Percentiles rank a stretch among this genome's conserved stretches.
These are phyloP conservation scores for Acropternis orthonyx DNA, from an alignment of 2,797 vertebrate genomes.

Conservation along the genomic window DNA sequence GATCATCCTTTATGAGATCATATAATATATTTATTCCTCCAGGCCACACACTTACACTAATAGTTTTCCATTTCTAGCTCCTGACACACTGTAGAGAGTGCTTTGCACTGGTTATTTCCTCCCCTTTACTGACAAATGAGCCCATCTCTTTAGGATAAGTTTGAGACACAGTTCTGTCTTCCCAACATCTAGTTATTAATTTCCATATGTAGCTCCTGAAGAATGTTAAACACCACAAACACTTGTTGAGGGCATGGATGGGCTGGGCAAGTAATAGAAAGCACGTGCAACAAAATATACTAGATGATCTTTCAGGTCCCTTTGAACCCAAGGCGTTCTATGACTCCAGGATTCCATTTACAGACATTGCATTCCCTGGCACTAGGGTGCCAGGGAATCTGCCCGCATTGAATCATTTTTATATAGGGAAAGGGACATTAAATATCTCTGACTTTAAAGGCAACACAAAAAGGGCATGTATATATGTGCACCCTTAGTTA, in stretches of 20 bases:
- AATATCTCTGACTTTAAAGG: neutral
- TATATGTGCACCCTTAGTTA: neutral
- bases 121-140: neutral
- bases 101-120: neutral
- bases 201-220: neutral
- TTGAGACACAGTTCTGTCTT: neutral
- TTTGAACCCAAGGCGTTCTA: neutral
- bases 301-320: neutral
- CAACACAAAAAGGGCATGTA: neutral
- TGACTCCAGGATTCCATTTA: neutral
- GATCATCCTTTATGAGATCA: neutral
- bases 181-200: neutral
- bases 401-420: fast-evolving
- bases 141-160: neutral
- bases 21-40: neutral
- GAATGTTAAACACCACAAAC: neutral
- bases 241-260: neutral
- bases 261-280: neutral
- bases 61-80: neutral
- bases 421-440: fast-evolving
- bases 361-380: neutral
- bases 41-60: neutral
- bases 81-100: neutral
- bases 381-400: fast-evolving
- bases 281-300: fast-evolving